Evolutionary conservation across 1,140 invertebrate species (phyloP).

Genomic region (Neodiprion virginianus): DNA sequence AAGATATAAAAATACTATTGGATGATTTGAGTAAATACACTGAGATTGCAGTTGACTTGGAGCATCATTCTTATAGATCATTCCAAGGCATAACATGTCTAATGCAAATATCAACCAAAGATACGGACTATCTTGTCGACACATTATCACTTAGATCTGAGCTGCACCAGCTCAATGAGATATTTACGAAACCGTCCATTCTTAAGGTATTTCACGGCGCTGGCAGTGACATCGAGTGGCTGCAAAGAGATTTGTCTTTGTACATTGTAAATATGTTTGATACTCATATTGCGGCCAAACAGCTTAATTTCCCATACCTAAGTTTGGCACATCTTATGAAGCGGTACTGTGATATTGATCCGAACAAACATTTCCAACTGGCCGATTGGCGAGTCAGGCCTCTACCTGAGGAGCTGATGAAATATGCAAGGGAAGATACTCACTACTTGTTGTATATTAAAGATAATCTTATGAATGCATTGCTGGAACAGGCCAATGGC

Average conservation of each 20-base stretch:
- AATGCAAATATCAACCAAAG: slow-evolving; percentile 91
- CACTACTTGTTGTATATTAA: slow-evolving; percentile 96
- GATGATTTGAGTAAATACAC: slow-evolving; percentile 69
- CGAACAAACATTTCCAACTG: slow-evolving; percentile 91
- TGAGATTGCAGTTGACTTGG: slow-evolving; percentile 88
- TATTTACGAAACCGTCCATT: slow-evolving; percentile 91
- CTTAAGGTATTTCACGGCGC: slow-evolving; percentile 97
- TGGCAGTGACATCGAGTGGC: slow-evolving; percentile 88
- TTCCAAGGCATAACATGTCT: slow-evolving; percentile 91
- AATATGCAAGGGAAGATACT: slow-evolving; percentile 94
- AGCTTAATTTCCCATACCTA: slow-evolving; percentile 74
- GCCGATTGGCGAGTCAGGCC: slow-evolving; percentile 98
- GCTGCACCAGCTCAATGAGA: slow-evolving; percentile 84
- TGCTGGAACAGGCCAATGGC: slow-evolving; percentile 75
- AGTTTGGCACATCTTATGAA: slow-evolving; percentile 84
- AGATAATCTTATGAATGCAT: slow-evolving; percentile 79
- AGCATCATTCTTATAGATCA: slow-evolving; percentile 85
- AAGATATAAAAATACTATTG: slow-evolving; percentile 72
- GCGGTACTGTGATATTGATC: slow-evolving; percentile 78
- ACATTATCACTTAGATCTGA: slow-evolving; percentile 83
- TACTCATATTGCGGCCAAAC: slow-evolving; percentile 86
- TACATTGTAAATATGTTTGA: slow-evolving; percentile 99
- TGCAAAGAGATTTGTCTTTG: slow-evolving; percentile 93
- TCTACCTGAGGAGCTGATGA: slow-evolving; percentile 80
- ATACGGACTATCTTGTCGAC: slow-evolving; percentile 92